These are phyloP conservation scores for Phylloscopus collybita DNA, from an alignment of 2,797 vertebrate species.

Conservation along the genomic window DNA sequence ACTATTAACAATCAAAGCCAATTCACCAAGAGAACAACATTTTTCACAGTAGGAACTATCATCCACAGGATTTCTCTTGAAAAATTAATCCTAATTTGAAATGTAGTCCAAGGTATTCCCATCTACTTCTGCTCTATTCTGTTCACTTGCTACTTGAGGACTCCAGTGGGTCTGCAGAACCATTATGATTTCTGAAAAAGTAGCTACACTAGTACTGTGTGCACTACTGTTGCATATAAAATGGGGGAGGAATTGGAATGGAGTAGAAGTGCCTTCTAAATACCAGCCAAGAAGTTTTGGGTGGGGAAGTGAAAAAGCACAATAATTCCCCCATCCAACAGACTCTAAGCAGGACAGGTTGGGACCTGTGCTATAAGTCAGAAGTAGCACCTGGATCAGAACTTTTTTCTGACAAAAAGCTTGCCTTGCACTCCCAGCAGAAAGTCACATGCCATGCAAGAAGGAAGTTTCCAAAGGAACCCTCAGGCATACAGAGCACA, in stretches of 20 bases:
- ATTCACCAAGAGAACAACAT: background rate
- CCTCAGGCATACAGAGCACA: background rate
- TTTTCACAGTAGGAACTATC: background rate
- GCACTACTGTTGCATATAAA: background rate
- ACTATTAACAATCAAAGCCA: background rate
- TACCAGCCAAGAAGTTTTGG: background rate
- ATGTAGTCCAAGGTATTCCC: background rate
- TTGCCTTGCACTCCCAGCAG: too few relatives aligned
- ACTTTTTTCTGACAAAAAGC: background rate
- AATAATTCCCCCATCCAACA: background rate
- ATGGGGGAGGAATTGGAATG: background rate
- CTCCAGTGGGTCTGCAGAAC: background rate
- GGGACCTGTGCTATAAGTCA: background rate
- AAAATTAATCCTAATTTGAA: background rate
- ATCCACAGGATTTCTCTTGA: background rate
- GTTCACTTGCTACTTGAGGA: background rate
- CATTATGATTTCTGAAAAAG: background rate
- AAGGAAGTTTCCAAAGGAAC: background rate
- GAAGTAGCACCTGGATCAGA: background rate
- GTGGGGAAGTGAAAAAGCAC: background rate
- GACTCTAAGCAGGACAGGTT: background rate
- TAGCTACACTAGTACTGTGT: background rate
- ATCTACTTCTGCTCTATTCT: background rate
- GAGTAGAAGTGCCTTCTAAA: background rate
- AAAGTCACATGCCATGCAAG: accelerated